A percentile compares a stretch with the other conserved stretches of the same genome.
Evolutionary conservation across 2,797 vertebrate genomes (phyloP).

Genomic region (Meda fulgida): DNA sequence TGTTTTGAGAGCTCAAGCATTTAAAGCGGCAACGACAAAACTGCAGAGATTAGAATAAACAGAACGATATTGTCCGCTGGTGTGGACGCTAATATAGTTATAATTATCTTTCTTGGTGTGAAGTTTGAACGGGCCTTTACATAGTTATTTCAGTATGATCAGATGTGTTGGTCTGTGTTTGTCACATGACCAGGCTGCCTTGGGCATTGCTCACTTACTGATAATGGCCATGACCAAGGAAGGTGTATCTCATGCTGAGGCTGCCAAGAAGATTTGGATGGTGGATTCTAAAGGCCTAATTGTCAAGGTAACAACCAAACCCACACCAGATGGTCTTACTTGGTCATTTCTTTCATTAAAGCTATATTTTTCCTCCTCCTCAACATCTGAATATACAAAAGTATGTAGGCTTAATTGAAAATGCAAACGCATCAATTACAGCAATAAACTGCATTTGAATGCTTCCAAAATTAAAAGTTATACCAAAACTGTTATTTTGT

Average conservation of each 20-base stretch:
- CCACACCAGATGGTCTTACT: constrained; percentile 3
- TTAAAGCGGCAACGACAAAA: neutral
- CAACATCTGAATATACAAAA: constrained; percentile 10
- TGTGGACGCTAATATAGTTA: neutral
- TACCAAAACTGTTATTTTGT: constrained; percentile 16
- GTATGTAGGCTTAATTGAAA: constrained; percentile 30
- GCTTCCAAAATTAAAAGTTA: neutral
- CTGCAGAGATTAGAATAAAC: neutral
- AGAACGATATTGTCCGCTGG: neutral
- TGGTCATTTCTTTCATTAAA: constrained; percentile 13
- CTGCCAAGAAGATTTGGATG: constrained; percentile 94
- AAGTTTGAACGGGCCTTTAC: neutral
- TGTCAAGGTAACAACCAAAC: constrained; percentile 84
- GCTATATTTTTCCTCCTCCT: constrained; percentile 34
- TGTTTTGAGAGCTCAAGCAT: neutral
- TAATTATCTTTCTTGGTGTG: neutral
- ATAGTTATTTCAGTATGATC: neutral
- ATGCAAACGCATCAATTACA: constrained; percentile 26
- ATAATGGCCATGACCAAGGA: constrained; percentile 97
- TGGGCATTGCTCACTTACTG: constrained; percentile 93
- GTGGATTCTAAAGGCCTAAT: constrained; percentile 96
- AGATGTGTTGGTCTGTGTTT: constrained; percentile 3
- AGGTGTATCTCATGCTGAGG: constrained; percentile 83
- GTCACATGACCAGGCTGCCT: constrained; percentile 83
- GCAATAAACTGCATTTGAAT: neutral